A percentile compares a stretch with the other conserved stretches of the same genome.
Evolutionary conservation across 2,888 invertebrate species (phyloP).

Genomic region (Drosophila kambysellisi): DNA sequence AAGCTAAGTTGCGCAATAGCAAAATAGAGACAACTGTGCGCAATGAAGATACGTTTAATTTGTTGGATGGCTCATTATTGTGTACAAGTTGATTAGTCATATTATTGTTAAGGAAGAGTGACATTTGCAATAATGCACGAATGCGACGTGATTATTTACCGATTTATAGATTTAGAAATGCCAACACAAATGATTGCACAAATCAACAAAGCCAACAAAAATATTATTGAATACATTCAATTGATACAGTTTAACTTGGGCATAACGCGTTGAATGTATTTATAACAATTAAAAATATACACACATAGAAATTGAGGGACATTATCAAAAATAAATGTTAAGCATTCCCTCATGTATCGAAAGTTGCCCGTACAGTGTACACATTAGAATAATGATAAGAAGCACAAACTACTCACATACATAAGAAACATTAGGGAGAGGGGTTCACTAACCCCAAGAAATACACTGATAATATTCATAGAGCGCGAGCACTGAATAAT

Average conservation of each 20-base stretch:
- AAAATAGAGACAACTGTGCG: neutral
- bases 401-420: neutral
- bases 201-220: neutral
- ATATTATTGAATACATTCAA: neutral
- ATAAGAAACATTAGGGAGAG: neutral
- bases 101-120: constrained; percentile 8
- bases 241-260: neutral
- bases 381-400: constrained; percentile 5
- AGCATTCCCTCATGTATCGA: neutral
- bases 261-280: neutral
- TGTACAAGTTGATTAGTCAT: neutral
- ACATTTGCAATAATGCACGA: constrained; percentile 3
- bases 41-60: neutral
- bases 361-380: neutral
- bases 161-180: neutral
- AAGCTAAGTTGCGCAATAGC: neutral
- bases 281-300: neutral
- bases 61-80: constrained; percentile 1
- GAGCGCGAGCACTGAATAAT: neutral
- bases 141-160: constrained; percentile 24
- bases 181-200: neutral
- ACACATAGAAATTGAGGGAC: neutral
- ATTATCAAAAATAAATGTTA: neutral
- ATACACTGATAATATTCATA: constrained; percentile 7
- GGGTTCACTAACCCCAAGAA: constrained; percentile 35